These are phyloP conservation scores for Bettongia penicillata DNA, from an alignment of 2,113 vertebrate species.

Conservation along the genomic window DNA sequence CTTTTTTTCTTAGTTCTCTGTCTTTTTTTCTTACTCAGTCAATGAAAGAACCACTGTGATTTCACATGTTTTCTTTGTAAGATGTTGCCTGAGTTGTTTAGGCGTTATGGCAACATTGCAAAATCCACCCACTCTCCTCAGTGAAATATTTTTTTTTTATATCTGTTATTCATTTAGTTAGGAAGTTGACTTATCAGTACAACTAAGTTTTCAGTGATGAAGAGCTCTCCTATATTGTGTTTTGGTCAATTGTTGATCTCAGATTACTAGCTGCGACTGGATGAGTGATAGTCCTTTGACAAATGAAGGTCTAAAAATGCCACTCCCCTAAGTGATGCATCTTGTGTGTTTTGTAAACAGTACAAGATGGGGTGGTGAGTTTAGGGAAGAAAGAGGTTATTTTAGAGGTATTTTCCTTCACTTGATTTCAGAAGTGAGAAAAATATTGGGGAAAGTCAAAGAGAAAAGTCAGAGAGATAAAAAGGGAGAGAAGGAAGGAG, in stretches of 20 bases:
- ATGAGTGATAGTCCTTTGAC: slow-evolving; percentile 51
- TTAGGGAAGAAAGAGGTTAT: slow-evolving; percentile 29
- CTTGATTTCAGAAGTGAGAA: background rate
- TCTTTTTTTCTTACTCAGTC: slow-evolving; percentile 49
- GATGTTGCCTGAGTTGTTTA: slow-evolving; percentile 19
- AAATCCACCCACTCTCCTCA: background rate
- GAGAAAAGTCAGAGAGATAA: background rate
- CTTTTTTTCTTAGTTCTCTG: slow-evolving; percentile 59
- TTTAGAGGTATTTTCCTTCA: background rate
- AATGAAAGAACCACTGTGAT: slow-evolving; percentile 67
- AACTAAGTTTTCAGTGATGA: slow-evolving; percentile 42
- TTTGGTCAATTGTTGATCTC: slow-evolving; percentile 49
- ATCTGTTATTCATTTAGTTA: slow-evolving; percentile 57
- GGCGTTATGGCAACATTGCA: background rate
- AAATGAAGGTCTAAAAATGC: slow-evolving; percentile 60
- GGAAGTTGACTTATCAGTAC: slow-evolving; percentile 28
- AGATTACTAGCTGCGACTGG: slow-evolving; percentile 49
- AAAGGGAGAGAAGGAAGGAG: background rate
- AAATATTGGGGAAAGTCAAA: background rate
- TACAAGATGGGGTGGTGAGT: slow-evolving; percentile 4
- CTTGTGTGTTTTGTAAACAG: slow-evolving; percentile 55
- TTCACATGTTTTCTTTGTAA: background rate
- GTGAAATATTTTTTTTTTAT: background rate
- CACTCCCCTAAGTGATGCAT: slow-evolving; percentile 43
- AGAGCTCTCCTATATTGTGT: slow-evolving; percentile 5